Evolutionary conservation across 2,888 invertebrate species (phyloP), one percentile per base, ranked within the genome.

Genomic region (Rhagium mordax): DNA sequence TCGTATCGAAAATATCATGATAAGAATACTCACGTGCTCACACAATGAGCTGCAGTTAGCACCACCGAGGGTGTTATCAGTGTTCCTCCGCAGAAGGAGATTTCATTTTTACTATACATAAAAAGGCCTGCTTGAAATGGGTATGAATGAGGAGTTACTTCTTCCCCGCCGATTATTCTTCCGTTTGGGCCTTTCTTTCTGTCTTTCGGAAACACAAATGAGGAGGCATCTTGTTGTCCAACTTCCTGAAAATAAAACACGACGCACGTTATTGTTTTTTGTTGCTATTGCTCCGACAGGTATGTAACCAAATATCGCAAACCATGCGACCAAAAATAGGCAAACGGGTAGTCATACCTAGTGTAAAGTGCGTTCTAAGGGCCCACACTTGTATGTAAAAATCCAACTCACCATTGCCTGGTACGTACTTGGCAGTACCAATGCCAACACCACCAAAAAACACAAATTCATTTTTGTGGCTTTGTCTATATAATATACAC

Each of bases 41-140:
- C 41, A n/a, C 79, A 79, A 49, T 77, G 77, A 6, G 73, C 78
- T 10, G 78, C 78, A 48, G 79, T 79, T 3, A 79, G 59, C 2
- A 79, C 75, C 27, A 61, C 70, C 6, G 48, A 72, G 18, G 41
- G n/a, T 1, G 78, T 69, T 24, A 79, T 77, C 2, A 79, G 47
- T 29, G 74, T 69, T 29, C 77, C 79, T 1, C 51, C 51, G 16
- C 76, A 76, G 27, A 67, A 66, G 67, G 62, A 76, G 4, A n/a
- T 55, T 16, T 70, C 70, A 13, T n/a, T 48, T 7, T 13, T 48
- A 10, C 15, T 29, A 5, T 62, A 27, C 29, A 70, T 10, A 24
- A 47, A 29, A 0, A 76, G 29, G n/a, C 51, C 70, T 3, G 60
- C 72, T 74, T 76, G 76, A n/a, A 57, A 74, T 8, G 76, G 76